These are phyloP conservation scores for Ceraclea dissimilis DNA, from an alignment of 2,888 invertebrate species.

Conservation along the genomic window DNA sequence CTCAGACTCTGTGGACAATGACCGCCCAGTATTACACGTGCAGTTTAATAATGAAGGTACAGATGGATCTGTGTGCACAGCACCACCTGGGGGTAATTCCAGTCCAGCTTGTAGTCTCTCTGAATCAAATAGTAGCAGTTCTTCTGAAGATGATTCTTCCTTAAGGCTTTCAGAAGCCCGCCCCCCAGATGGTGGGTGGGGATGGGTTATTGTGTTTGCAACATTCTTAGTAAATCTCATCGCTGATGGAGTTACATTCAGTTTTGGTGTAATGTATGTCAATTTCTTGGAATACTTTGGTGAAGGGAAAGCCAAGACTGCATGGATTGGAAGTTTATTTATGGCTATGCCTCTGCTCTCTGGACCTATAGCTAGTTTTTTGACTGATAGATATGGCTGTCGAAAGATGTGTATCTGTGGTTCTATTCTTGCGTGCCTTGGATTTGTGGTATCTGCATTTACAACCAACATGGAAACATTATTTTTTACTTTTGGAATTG, in stretches of 20 bases:
- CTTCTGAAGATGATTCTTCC: slow-evolving; percentile 56
- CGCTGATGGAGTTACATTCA: slow-evolving; percentile 88
- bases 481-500: slow-evolving; percentile 74
- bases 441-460: slow-evolving; percentile 71
- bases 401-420: slow-evolving; percentile 71
- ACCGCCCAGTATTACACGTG: slow-evolving; percentile 47
- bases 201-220: slow-evolving; percentile 86
- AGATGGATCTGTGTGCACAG: slow-evolving; percentile 26
- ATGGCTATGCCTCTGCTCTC: slow-evolving; percentile 85
- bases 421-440: slow-evolving; percentile 63
- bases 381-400: slow-evolving; percentile 79
- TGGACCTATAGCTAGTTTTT: slow-evolving; percentile 76
- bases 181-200: slow-evolving; percentile 86
- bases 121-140: slow-evolving; percentile 43
- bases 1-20: slow-evolving; percentile 27
- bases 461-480: slow-evolving; percentile 69
- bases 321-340: slow-evolving; percentile 85
- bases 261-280: slow-evolving; percentile 83
- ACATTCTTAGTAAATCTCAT: slow-evolving; percentile 86
- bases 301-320: slow-evolving; percentile 77
- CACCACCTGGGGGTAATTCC: slow-evolving; percentile 29
- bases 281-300: slow-evolving; percentile 80
- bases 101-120: slow-evolving; percentile 36
- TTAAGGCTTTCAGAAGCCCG: slow-evolving; percentile 58
- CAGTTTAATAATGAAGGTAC: slow-evolving; percentile 48